Evolutionary conservation across 1,140 invertebrate genomes (phyloP).

Genomic region (Leptinotarsa defecta): DNA sequence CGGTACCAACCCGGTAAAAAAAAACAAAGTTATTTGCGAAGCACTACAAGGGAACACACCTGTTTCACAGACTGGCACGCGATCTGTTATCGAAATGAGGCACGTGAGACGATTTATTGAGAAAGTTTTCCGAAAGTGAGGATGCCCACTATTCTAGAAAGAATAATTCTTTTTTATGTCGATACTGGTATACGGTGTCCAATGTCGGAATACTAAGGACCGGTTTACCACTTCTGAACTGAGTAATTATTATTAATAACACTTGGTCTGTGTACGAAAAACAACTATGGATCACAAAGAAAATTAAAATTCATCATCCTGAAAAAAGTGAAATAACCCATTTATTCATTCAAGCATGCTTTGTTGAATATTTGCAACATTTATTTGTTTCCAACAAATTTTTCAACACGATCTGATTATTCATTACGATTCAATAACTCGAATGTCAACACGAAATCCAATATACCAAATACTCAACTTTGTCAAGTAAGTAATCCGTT

Average conservation of each 20-base stretch:
- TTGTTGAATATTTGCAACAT: too few relatives aligned
- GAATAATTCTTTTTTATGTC: slow-evolving; percentile 19
- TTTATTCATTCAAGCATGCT: too few relatives aligned
- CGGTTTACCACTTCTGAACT: background rate
- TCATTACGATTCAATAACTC: too few relatives aligned
- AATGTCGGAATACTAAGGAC: background rate
- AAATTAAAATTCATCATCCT: too few relatives aligned
- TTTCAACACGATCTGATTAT: too few relatives aligned
- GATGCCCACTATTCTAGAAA: background rate
- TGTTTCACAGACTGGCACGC: background rate
- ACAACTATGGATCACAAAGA: too few relatives aligned
- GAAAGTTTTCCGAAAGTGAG: slow-evolving; percentile 5
- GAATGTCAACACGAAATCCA: too few relatives aligned
- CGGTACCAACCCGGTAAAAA: slow-evolving; percentile 1
- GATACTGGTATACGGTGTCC: background rate
- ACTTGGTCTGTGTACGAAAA: background rate
- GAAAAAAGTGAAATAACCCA: too few relatives aligned
- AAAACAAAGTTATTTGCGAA: background rate
- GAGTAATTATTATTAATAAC: background rate
- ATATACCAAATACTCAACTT: too few relatives aligned
- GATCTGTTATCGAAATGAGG: background rate
- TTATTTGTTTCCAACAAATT: too few relatives aligned
- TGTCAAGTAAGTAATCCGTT: too few relatives aligned
- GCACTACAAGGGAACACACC: background rate
- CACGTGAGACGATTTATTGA: slow-evolving; percentile 17